phyloP scores from a whole-genome alignment of 2,797 vertebrate species.

The Pyrocephalus nanus region DNA sequence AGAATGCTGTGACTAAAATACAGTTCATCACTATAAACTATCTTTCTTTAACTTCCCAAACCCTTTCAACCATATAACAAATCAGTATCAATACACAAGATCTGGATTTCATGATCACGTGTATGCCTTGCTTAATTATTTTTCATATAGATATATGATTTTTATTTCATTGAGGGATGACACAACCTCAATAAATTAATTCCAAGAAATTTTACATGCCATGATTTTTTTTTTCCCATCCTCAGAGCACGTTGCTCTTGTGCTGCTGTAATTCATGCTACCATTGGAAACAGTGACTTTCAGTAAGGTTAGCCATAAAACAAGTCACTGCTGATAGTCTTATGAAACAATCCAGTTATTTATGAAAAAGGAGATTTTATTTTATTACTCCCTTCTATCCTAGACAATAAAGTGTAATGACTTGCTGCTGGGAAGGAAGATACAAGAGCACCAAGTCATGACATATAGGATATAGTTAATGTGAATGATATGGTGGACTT shows the following conservation, averaged over 20 bases:
- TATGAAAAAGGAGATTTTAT: background rate
- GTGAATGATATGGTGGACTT: background rate
- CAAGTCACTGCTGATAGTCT: background rate
- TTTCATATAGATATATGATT: background rate
- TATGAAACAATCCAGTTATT: background rate
- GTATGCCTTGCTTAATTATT: background rate
- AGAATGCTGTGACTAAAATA: background rate
- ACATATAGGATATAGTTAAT: background rate
- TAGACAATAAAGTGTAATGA: background rate
- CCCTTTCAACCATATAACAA: background rate
- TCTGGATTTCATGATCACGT: background rate
- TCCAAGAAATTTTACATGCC: background rate
- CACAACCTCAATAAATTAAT: background rate
- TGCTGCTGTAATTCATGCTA: background rate
- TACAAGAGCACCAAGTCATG: background rate
- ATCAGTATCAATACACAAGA: background rate
- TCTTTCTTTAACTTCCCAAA: background rate
- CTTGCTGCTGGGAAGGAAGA: background rate
- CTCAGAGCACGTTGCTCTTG: background rate
- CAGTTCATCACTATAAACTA: background rate
- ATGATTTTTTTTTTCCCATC: background rate
- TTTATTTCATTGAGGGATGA: background rate
- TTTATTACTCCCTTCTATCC: constrained; percentile 2
- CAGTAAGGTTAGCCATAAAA: constrained; percentile 20
- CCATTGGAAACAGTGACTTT: background rate